A percentile compares a stretch with the other conserved stretches of the same genome.
Evolutionary conservation across 2,888 invertebrate genomes (phyloP).

Genomic region (Holacanthella duospinosa): DNA sequence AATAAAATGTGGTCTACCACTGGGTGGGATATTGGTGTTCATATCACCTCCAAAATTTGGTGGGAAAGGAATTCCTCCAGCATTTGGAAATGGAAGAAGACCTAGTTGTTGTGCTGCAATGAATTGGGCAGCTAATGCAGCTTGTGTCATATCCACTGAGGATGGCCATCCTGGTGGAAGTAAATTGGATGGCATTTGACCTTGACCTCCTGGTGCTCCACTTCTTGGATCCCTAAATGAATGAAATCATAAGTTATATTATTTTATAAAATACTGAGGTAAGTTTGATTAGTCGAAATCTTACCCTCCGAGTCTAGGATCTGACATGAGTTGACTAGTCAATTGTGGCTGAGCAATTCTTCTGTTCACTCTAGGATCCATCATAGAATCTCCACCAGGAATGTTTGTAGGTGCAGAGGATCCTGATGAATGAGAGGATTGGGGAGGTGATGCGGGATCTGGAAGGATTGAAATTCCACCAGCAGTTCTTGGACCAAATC

Average conservation of each 20-base stretch:
- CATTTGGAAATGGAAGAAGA: constrained; percentile 1
- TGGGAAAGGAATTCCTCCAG: not conserved
- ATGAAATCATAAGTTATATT: not conserved
- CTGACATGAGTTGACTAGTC: not conserved
- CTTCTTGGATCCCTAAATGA: constrained; percentile 10
- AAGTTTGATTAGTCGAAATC: not conserved
- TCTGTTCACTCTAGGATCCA: constrained; percentile 14
- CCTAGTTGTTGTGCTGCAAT: constrained; percentile 1
- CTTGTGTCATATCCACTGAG: not conserved
- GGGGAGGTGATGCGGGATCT: constrained; percentile 21
- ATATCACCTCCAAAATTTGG: not conserved
- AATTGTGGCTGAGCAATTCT: not conserved
- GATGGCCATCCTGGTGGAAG: constrained; percentile 4
- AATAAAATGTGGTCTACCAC: not conserved
- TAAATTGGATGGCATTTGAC: not conserved
- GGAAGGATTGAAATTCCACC: constrained; percentile 13
- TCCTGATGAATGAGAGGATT: not conserved
- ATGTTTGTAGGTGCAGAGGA: constrained; percentile 13
- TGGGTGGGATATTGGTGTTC: not conserved
- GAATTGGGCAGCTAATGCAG: constrained; percentile 5
- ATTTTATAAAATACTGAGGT: not conserved
- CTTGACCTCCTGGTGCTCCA: not conserved
- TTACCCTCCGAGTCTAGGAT: constrained; percentile 7
- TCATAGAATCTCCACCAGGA: constrained; percentile 11
- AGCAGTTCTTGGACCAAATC: constrained; percentile 46